Conservation (phyloP, 2,797 vertebrate species). For the Paguma larvata region DNA sequence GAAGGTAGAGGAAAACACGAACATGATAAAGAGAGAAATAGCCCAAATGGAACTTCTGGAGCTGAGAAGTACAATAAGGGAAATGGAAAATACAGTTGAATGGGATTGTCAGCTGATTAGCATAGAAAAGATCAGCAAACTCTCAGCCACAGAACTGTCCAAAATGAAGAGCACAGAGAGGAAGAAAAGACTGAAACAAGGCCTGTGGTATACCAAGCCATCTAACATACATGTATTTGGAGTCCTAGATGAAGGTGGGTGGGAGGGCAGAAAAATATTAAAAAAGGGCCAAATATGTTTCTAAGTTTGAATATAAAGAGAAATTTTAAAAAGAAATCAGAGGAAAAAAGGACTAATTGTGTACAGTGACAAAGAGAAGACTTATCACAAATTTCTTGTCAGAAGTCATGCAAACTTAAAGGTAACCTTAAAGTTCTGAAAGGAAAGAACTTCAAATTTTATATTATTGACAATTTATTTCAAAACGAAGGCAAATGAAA, state of each 20-base stretch:
- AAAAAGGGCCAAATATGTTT: background rate
- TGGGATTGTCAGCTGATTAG: background rate
- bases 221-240: background rate
- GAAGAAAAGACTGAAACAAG: background rate
- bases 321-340: background rate
- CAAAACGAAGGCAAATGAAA: background rate
- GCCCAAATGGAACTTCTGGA: background rate
- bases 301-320: background rate
- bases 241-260: background rate
- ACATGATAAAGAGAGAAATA: background rate
- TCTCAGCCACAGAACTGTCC: background rate
- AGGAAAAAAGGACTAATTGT: background rate
- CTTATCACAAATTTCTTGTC: slow-evolving; percentile 7
- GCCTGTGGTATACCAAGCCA: background rate
- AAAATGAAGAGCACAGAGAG: background rate
- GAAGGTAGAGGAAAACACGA: background rate
- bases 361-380: background rate
- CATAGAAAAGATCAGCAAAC: background rate
- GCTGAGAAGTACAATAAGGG: background rate
- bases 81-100: background rate
- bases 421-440: background rate
- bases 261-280: background rate
- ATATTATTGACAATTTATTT: background rate
- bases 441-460: background rate
- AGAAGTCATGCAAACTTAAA: background rate